Base-by-base conservation (phyloP, 2,797 vertebrate genomes). In the Tokudaia tokunoshimensis region DNA sequence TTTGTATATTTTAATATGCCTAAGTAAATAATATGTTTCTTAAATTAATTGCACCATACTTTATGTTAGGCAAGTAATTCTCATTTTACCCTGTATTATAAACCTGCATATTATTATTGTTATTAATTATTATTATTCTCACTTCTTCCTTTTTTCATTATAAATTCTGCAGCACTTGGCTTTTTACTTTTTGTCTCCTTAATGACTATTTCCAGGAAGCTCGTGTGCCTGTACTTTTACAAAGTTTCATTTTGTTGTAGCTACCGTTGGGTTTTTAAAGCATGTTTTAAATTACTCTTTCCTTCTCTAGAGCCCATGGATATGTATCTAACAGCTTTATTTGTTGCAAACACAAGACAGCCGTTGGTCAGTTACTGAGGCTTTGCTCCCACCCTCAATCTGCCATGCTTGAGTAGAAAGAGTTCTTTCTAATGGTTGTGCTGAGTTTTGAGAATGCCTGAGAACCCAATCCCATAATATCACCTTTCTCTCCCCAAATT, bases 1-100 rank as follows among this genome's bases (percentile, higher is more conserved):
- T 88, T 89, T 93, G 19, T 94, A 91, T 94, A 52, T 90, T 94
- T 96, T 93, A 95, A 88, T 47, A n/a, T 47, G 29, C 12, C 70
- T 75, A 88, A 84, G n/a, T 75, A 57, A 83, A 1, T 76, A 70
- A 8, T 81, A 89, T 91, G 76, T 95, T 96, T 47, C 75, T 89
- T 50, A 96, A 94, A 91, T 89, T 95, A 91, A 93, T 94, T 92
- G 76, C 50, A 63, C 78, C 79, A 44, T 80, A 52, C 59, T 90
- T 96, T 50, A 94, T 72, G 12, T 79, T 92, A 67, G 79, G 91
- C 92, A 89, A 91, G 37, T 93, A 70, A 57, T 84, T 96, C 94
- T 97, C 74, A 76, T 89, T 91, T 92, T 89, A 96, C 82, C 24
- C 17, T 52, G 4, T 80, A 89, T 84, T 17, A 37, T 52, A 85